A percentile compares a stretch with the other conserved stretches of the same genome.
Conservation (phyloP, 2,797 vertebrate species). For the Leontocebus nigricollis region DNA sequence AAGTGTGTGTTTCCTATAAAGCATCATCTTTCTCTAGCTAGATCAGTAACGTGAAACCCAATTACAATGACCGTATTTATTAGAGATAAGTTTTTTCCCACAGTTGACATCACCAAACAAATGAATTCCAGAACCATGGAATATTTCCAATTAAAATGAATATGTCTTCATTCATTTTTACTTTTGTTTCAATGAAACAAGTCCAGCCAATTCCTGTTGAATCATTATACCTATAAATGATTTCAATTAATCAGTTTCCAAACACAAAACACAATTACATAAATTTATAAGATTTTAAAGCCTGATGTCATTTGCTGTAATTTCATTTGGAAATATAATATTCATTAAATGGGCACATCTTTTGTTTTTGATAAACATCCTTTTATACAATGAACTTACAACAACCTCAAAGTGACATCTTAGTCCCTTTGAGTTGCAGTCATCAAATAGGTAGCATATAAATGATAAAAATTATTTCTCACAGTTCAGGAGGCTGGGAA, state of each 20-base stretch:
- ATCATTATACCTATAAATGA: constrained; percentile 40
- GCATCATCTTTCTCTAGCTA: not conserved
- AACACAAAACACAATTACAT: not conserved
- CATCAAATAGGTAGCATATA: not conserved
- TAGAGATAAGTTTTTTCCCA: not conserved
- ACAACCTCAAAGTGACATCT: not conserved
- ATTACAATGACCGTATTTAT: constrained; percentile 47
- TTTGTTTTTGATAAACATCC: not conserved
- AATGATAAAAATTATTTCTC: not conserved
- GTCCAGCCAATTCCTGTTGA: constrained; percentile 26
- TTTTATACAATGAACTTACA: not conserved
- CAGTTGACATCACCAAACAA: not conserved
- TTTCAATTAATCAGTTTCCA: constrained; percentile 45
- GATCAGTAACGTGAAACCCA: constrained; percentile 32
- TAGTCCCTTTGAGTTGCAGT: not conserved
- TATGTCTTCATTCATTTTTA: not conserved
- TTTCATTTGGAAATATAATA: not conserved
- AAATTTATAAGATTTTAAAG: constrained; percentile 52
- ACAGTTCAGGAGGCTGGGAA: not conserved
- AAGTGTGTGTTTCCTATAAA: not conserved
- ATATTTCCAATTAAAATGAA: constrained; percentile 47
- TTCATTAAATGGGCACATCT: not conserved
- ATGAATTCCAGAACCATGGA: constrained; percentile 30
- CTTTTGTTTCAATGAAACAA: constrained; percentile 34
- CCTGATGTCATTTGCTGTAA: not conserved